Evolutionary conservation across 2,113 vertebrate species (phyloP), one percentile per base, ranked within the genome.

Genomic region (Clarias magur): DNA sequence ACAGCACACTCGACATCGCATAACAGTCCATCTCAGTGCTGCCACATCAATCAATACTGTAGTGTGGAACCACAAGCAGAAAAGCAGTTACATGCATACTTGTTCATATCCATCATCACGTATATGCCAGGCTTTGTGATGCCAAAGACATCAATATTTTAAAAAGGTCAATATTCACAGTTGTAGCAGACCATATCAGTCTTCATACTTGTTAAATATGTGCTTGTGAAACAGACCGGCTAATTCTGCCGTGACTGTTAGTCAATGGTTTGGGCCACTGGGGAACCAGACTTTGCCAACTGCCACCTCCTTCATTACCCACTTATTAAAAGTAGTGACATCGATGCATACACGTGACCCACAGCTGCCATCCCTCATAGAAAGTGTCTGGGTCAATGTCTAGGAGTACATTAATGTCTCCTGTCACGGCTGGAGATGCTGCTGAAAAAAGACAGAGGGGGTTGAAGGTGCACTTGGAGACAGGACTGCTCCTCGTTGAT

Each of bases 401-500:
- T 25, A n/a, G 4, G 30, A 82, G 30, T 57, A 48, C 6, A 12
- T 70, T 57, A 65, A 80, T 34, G 78, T 72, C 27, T 80, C 19
- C 42, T 68, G 75, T 80, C 68, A 57, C 7, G 85, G 42, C 65
- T 48, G 21, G 56, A 54, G 25, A 15, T 67, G 25, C 65, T 62
- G 56, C 34, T 62, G 53, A 8, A 23, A 30, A 56, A 48, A 62
- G 23, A 68, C 25, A 67, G 38, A 82, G 17, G 17, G 60, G 76
- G 79, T 62, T 81, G 78, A 56, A 70, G 78, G 62, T 72, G 54
- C 48, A 42, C 72, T 81, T 86, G 60, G n/a, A 86, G 65, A 81
- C 34, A 70, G 72, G 78, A 42, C 30, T 78, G 80, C 34, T 78
- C 54, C 70, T 65, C 63, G 80, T 82, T 88, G 87, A 85, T 88